phyloP scores from a whole-genome alignment of 2,113 vertebrate species.

The Axis porcinus region DNA sequence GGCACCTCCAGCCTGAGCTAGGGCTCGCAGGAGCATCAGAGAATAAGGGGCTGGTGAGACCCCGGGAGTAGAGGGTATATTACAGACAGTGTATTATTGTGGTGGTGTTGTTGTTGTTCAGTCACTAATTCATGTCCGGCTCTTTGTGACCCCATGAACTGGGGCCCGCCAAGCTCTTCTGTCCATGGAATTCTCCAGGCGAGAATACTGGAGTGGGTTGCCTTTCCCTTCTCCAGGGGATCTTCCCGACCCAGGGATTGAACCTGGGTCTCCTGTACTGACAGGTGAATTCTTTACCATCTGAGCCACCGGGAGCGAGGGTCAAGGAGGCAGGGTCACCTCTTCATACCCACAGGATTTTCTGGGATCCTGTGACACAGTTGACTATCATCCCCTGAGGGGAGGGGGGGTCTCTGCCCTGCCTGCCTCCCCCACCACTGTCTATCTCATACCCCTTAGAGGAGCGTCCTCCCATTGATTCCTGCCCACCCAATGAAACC shows the following conservation, averaged over 20 bases:
- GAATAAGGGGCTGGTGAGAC: neutral
- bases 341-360: neutral
- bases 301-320: neutral
- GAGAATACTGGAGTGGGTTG: neutral
- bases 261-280: neutral
- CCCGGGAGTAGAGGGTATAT: neutral
- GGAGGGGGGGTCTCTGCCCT: neutral
- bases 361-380: neutral
- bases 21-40: neutral
- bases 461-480: neutral
- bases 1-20: neutral
- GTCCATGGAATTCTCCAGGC: neutral
- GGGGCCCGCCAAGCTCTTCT: neutral
- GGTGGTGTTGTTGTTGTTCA: neutral
- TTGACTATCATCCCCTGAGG: neutral
- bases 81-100: neutral
- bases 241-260: neutral
- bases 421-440: neutral
- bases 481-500: neutral
- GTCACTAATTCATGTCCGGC: rapidly evolving
- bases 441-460: neutral
- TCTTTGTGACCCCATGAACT: neutral
- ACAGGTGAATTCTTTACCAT: neutral
- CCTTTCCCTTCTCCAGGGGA: neutral
- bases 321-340: neutral